A percentile compares a stretch with the other conserved stretches of the same genome.
Evolutionary conservation across 2,797 vertebrate species (phyloP).

Genomic region (Merluccius polli): DNA sequence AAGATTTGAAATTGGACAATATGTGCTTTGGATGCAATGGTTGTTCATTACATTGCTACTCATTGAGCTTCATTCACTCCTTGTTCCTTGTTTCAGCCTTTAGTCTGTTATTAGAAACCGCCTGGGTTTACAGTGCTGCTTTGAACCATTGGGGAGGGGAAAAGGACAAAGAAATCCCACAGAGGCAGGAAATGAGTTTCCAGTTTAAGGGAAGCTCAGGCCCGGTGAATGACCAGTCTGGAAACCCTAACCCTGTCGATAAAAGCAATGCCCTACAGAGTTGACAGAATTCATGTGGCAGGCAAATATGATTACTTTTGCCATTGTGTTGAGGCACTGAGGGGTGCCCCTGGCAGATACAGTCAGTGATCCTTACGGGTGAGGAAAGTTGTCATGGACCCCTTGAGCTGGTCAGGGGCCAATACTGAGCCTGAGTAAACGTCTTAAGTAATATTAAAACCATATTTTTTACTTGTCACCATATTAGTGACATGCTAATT

Average conservation of each 20-base stretch:
- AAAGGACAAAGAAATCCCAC: constrained; percentile 24
- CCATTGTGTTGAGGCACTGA: neutral
- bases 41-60: neutral
- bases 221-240: neutral
- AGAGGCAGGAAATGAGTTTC: constrained; percentile 51
- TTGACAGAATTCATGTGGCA: constrained; percentile 1
- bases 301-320: constrained; percentile 3
- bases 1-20: neutral
- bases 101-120: constrained; percentile 18
- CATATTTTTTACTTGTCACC: neutral
- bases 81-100: neutral
- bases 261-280: neutral
- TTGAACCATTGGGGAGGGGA: constrained; percentile 21
- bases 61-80: neutral
- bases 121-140: constrained; percentile 16
- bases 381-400: neutral
- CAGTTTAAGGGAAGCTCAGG: constrained; percentile 13
- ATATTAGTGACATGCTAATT: neutral
- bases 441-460: neutral
- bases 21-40: neutral
- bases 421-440: neutral
- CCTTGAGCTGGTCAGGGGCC: neutral
- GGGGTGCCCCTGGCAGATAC: neutral
- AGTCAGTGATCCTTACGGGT: neutral
- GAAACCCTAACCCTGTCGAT: neutral